A percentile compares a stretch with the other conserved stretches of the same genome.
Evolutionary conservation across 2,113 vertebrate species (phyloP).

Genomic region (Alouatta palliata): DNA sequence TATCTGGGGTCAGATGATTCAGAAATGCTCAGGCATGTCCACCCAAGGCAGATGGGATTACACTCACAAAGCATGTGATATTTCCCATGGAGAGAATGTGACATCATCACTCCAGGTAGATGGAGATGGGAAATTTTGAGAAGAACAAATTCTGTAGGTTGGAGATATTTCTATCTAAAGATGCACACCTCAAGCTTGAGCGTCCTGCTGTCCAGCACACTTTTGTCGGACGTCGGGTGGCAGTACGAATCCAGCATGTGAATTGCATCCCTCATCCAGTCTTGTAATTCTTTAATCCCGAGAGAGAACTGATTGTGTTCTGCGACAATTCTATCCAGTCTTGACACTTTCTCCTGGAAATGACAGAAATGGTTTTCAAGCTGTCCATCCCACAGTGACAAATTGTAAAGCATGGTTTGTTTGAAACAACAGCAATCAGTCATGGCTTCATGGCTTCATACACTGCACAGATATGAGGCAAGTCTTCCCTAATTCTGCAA

Average conservation of each 20-base stretch:
- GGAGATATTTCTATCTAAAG: too few relatives aligned
- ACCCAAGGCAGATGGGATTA: accelerated
- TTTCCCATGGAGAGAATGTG: background rate
- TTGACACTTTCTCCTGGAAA: constrained; percentile 94
- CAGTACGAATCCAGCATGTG: constrained; percentile 91
- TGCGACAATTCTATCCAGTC: constrained; percentile 92
- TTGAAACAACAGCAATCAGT: background rate
- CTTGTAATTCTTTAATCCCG: constrained; percentile 92
- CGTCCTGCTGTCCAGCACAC: constrained; percentile 93
- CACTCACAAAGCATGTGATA: background rate
- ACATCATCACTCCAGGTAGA: background rate
- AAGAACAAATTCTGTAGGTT: background rate
- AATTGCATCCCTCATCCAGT: constrained; percentile 93
- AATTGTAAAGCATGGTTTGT: too few relatives aligned
- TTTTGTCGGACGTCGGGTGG: constrained; percentile 92
- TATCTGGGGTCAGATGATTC: background rate
- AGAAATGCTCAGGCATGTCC: background rate
- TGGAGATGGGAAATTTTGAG: background rate
- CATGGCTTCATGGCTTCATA: background rate
- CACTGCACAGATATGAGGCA: accelerated
- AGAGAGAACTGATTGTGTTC: constrained; percentile 96
- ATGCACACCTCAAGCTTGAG: constrained; percentile 93
- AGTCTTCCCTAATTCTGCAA: background rate
- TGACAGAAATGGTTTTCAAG: constrained; percentile 61
- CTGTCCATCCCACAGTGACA: background rate